Evolutionary conservation across 2,888 invertebrate genomes (phyloP).

Genomic region (Monochamus alternatus): DNA sequence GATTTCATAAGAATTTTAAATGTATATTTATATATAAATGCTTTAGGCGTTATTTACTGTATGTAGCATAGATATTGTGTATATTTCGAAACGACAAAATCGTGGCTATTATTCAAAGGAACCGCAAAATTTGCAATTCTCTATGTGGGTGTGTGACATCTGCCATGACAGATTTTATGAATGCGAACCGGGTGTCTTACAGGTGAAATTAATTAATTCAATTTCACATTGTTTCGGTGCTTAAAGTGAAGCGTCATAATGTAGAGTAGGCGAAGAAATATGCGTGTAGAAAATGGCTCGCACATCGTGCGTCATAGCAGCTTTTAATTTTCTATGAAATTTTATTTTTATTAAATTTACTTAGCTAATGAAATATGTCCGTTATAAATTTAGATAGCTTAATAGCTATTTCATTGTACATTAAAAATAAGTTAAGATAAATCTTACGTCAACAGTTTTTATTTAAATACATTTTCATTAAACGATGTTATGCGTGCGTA

Average conservation of each 20-base stretch:
- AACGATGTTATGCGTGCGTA: no score
- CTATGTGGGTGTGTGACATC: background rate
- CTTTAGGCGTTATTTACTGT: no score
- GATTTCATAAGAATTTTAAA: no score
- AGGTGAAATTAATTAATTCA: conserved; percentile 13
- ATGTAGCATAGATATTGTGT: no score
- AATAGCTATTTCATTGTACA: background rate
- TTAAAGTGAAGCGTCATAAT: background rate
- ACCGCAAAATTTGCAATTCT: no score
- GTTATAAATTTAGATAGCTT: conserved; percentile 3
- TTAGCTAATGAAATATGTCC: background rate
- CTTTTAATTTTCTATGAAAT: conserved; percentile 4
- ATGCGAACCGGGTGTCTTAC: background rate
- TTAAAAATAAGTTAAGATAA: background rate
- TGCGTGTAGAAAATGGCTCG: background rate
- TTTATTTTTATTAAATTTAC: conserved; percentile 10
- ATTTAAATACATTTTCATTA: no score
- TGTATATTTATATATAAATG: no score
- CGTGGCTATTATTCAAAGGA: no score
- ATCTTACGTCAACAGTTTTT: background rate
- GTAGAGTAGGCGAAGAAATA: conserved; percentile 3
- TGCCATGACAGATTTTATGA: background rate
- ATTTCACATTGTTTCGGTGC: background rate
- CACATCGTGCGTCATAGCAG: conserved; percentile 2
- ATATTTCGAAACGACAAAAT: no score